Evolutionary conservation across 1,140 invertebrate genomes (phyloP).

Genomic region (Drosophila orena): DNA sequence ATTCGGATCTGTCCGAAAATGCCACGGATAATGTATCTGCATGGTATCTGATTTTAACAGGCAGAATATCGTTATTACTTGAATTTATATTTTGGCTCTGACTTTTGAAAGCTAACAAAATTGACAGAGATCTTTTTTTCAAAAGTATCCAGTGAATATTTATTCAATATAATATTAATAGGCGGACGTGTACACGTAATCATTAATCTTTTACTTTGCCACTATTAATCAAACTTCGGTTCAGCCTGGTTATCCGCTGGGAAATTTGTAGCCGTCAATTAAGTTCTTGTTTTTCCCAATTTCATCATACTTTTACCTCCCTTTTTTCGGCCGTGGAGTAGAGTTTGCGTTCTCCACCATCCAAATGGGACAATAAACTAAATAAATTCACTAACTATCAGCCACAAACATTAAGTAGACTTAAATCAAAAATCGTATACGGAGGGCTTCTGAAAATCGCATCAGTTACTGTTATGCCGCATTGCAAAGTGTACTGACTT

Average conservation of each 20-base stretch:
- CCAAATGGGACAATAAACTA: too few relatives aligned
- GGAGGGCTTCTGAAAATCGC: too few relatives aligned
- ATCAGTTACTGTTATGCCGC: neutral
- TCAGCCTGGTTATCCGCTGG: neutral
- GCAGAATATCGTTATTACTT: neutral
- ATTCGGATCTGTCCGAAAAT: conserved; percentile 1
- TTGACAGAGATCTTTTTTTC: neutral
- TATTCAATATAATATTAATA: neutral
- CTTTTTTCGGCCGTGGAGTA: too few relatives aligned
- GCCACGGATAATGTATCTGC: conserved; percentile 7
- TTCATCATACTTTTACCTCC: too few relatives aligned
- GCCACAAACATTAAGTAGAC: too few relatives aligned
- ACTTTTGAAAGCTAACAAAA: neutral
- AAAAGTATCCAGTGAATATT: neutral
- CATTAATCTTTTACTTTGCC: neutral
- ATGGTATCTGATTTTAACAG: neutral
- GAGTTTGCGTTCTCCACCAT: too few relatives aligned
- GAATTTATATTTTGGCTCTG: neutral
- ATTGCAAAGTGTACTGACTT: conserved; percentile 12
- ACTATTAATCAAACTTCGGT: neutral
- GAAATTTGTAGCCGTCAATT: neutral
- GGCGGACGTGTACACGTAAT: too few relatives aligned
- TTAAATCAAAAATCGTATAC: too few relatives aligned
- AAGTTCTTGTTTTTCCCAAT: neutral
- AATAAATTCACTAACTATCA: too few relatives aligned